These are phyloP conservation scores for Etheostoma spectabile DNA, from an alignment of 2,113 vertebrate species.

Conservation along the genomic window DNA sequence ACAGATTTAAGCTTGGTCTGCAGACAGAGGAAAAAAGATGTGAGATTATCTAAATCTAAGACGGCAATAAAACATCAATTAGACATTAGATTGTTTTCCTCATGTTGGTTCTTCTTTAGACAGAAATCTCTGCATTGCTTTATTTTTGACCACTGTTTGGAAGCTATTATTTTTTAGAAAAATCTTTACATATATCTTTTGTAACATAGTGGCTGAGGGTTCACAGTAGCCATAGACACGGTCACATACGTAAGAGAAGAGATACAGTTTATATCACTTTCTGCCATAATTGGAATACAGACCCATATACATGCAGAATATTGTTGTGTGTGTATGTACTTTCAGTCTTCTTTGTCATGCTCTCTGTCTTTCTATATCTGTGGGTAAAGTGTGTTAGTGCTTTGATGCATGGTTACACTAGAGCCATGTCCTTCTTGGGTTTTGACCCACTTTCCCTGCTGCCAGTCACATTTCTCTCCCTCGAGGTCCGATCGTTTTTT, in stretches of 20 bases:
- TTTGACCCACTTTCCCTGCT: constrained; percentile 47
- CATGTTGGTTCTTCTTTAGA: constrained; percentile 1
- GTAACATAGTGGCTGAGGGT: not conserved
- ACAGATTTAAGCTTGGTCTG: constrained; percentile 4
- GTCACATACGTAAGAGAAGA: not conserved
- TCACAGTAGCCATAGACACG: constrained; percentile 24
- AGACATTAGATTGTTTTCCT: not conserved
- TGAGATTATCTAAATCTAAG: not conserved
- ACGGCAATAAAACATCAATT: too few relatives aligned
- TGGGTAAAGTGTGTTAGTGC: not conserved
- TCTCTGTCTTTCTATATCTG: not conserved
- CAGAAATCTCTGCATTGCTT: not conserved
- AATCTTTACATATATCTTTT: not conserved
- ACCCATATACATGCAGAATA: not conserved
- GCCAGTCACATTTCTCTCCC: constrained; percentile 15
- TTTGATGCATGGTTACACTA: constrained; percentile 20
- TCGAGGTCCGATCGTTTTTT: constrained; percentile 21
- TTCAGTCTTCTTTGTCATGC: not conserved
- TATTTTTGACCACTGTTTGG: constrained; percentile 16
- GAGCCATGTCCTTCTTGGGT: constrained; percentile 37
- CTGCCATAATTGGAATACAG: not conserved
- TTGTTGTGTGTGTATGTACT: not conserved
- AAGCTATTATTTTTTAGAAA: constrained; percentile 41
- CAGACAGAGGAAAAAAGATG: constrained; percentile 7
- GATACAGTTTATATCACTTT: not conserved